phyloP scores from a whole-genome alignment of 2,797 vertebrate genomes.

The Pangasius mekongensis region DNA sequence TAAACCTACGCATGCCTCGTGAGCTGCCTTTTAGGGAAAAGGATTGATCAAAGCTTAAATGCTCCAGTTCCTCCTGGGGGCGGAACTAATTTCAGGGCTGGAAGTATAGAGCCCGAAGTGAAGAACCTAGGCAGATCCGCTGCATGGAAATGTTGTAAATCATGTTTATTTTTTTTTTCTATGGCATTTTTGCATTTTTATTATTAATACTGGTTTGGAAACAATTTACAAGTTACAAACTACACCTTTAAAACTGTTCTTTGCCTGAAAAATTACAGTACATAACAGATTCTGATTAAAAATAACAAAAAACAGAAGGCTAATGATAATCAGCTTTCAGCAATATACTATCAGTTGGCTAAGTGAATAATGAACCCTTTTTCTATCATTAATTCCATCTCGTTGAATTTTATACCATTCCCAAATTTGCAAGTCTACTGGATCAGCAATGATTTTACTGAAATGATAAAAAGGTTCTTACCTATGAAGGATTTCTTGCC shows the following conservation, averaged over 20 bases:
- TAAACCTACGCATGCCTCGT: not conserved
- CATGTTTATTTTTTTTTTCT: not conserved
- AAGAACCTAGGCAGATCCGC: not conserved
- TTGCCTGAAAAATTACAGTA: not conserved
- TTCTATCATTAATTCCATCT: not conserved
- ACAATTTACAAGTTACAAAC: not conserved
- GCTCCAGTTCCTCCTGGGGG: not conserved
- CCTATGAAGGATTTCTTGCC: slow-evolving; percentile 79
- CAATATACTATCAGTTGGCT: not conserved
- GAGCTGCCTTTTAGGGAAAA: not conserved
- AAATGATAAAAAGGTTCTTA: slow-evolving; percentile 55
- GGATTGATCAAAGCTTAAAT: not conserved
- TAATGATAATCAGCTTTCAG: not conserved
- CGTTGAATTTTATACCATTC: not conserved
- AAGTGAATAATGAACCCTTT: not conserved
- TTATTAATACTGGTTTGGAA: not conserved
- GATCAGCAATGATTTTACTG: not conserved
- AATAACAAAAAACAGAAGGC: not conserved
- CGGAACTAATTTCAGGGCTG: not conserved
- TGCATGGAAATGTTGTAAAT: not conserved
- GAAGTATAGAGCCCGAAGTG: not conserved
- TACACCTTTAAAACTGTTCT: not conserved
- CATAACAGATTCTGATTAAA: not conserved
- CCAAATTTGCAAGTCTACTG: not conserved
- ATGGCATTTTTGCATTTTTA: not conserved